A percentile compares a stretch with the other conserved stretches of the same genome.
Evolutionary conservation across 2,113 vertebrate genomes (phyloP).

Genomic region (Trematomus loennbergii): DNA sequence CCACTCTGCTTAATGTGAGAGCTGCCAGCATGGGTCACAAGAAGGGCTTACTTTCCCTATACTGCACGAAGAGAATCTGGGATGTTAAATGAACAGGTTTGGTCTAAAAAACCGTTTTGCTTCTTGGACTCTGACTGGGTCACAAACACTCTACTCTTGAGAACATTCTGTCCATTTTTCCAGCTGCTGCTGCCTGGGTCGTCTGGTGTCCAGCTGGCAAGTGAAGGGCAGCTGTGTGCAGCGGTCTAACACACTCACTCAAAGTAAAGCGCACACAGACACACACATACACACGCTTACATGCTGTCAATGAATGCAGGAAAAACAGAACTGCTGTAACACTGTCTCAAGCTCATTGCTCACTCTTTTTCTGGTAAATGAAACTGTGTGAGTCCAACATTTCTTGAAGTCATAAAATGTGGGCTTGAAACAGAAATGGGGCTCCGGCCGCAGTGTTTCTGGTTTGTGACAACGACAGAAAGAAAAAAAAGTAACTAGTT

Average conservation of each 20-base stretch:
- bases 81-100: slow-evolving; percentile 40
- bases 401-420: slow-evolving; percentile 33
- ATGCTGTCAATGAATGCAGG: slow-evolving; percentile 42
- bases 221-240: slow-evolving; percentile 71
- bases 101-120: slow-evolving; percentile 50
- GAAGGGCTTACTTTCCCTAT: slow-evolving; percentile 40
- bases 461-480: neutral
- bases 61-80: slow-evolving; percentile 2
- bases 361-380: slow-evolving; percentile 44
- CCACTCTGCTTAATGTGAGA: neutral
- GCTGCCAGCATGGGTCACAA: slow-evolving; percentile 25
- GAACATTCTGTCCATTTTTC: slow-evolving; percentile 82
- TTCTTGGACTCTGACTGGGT: slow-evolving; percentile 41
- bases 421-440: slow-evolving; percentile 16
- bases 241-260: slow-evolving; percentile 63
- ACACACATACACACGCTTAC: slow-evolving; percentile 29
- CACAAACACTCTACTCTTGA: slow-evolving; percentile 47
- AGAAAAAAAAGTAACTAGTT: slow-evolving; percentile 11
- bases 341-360: slow-evolving; percentile 18
- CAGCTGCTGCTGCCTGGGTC: slow-evolving; percentile 76
- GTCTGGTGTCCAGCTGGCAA: slow-evolving; percentile 78
- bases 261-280: slow-evolving; percentile 20
- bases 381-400: slow-evolving; percentile 27
- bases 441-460: slow-evolving; percentile 1
- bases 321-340: slow-evolving; percentile 20